These are phyloP conservation scores for Anoncus sp. DNA, from an alignment of 2,888 invertebrate genomes.

Conservation along the genomic window DNA sequence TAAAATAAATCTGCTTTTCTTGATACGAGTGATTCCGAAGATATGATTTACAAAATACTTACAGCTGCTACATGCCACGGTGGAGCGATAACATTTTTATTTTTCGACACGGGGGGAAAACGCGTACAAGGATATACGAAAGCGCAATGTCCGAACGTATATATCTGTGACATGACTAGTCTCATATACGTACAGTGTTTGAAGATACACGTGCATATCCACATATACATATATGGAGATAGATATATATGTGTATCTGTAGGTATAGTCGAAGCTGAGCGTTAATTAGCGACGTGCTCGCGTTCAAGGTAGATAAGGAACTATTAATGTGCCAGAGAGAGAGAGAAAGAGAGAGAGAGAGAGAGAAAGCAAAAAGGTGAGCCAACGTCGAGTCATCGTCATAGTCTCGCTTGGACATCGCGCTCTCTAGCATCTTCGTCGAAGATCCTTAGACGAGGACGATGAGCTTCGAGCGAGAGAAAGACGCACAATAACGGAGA, in stretches of 20 bases:
- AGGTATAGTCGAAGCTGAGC: background rate
- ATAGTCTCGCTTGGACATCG: conserved; percentile 14
- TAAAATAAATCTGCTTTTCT: background rate
- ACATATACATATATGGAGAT: background rate
- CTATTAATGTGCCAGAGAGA: conserved; percentile 23
- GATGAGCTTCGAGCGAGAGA: conserved; percentile 19
- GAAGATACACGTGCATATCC: background rate
- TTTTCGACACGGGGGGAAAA: background rate
- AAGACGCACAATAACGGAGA: conserved; percentile 41
- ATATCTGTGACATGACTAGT: conserved; percentile 1
- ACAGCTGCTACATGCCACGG: background rate
- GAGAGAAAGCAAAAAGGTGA: background rate
- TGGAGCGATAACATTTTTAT: background rate
- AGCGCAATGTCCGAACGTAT: background rate
- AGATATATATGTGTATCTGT: background rate
- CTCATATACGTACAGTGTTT: background rate
- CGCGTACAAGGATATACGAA: background rate
- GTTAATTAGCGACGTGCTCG: conserved; percentile 45
- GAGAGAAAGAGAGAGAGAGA: background rate
- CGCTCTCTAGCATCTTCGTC: conserved; percentile 3
- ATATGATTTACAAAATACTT: background rate
- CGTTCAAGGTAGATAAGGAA: conserved; percentile 38
- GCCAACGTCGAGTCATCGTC: conserved; percentile 41
- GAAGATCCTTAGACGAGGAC: background rate
- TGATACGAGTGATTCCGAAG: background rate